Evolutionary conservation across 2,113 vertebrate species (phyloP), one percentile per base, ranked within the genome.

Genomic region (Pristiophorus japonicus): DNA sequence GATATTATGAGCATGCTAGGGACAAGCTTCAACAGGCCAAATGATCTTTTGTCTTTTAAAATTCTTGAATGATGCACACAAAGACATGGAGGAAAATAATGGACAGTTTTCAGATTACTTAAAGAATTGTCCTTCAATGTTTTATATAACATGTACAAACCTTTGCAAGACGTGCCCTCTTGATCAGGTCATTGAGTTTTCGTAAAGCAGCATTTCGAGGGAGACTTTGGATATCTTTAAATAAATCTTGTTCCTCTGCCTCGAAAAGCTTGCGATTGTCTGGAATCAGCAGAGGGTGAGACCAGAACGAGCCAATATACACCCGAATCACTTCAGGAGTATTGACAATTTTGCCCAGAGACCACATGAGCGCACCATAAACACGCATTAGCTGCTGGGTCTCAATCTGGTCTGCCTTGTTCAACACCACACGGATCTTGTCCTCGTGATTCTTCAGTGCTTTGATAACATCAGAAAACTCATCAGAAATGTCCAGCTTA

Each of bases 281-380:
- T 0, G 99, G 98, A 96, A 99, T 99, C 96, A 99, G 97, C 95
- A 99, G 97, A 0, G 98, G 99, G 67, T 99, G 99, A 78, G 99
- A 99, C 99, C 99, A 99, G 97, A 99, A 99, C 11, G 99, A 99
- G n/a, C 99, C 99, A 0, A 99, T 99, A 97, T 99, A 99, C 96
- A 99, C 99, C 0, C 99, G 97, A 97, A 99, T 98, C 96, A 99
- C 99, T 97, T 99, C 99, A 0, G 99, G 99, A 0, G 99, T 99
- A 97, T 99, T 99, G 96, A 99, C 98, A 0, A 99, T 99, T 97
- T 99, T 99, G 6, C 99, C 99, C 96, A 99, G 97, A 0, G 99
- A 99, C 99, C 99, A 99, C 99, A 99, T 99, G 96, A 99, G 98
- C 67, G 99, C 99, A 10, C 99, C 99, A 0, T 99, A 99, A 1